A percentile compares a stretch with the other conserved stretches of the same genome.
phyloP scores from a whole-genome alignment of 2,113 vertebrate genomes.

The Falco punctatus region DNA sequence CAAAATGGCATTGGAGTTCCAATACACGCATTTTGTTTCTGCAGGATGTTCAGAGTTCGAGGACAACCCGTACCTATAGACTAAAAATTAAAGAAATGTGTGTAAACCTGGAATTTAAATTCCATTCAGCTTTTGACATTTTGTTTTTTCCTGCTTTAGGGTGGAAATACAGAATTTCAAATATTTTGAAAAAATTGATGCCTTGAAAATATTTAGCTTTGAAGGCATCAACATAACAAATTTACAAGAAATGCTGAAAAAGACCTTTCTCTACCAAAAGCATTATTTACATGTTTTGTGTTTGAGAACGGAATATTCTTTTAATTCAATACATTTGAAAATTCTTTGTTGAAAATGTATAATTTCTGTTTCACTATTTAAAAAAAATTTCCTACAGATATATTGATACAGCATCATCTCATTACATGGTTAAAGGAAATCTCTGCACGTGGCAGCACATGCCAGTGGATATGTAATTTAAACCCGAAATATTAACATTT shows the following conservation, averaged over 20 bases:
- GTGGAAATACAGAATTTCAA: not conserved
- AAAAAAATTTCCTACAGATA: not conserved
- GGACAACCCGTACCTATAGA: not conserved
- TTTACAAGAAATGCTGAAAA: not conserved
- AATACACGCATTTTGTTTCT: not conserved
- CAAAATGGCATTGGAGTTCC: not conserved
- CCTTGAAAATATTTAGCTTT: not conserved
- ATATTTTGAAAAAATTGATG: not conserved
- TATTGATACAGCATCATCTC: not conserved
- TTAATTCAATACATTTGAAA: not conserved
- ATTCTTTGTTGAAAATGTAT: not conserved
- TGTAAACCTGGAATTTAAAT: not conserved
- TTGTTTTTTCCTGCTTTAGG: not conserved
- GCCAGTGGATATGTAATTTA: slow-evolving; percentile 17
- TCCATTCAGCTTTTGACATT: not conserved
- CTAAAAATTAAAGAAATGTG: not conserved
- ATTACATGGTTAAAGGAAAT: not conserved
- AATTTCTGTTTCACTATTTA: not conserved
- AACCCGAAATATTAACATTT: slow-evolving; percentile 9
- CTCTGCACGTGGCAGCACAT: not conserved
- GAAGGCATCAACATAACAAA: not conserved
- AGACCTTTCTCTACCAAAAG: not conserved
- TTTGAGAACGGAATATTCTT: not conserved
- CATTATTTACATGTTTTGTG: not conserved
- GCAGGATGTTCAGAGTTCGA: not conserved